Base-by-base conservation (phyloP, 2,113 vertebrate genomes). In the western clawed frog (Xenopus tropicalis) region DNA sequence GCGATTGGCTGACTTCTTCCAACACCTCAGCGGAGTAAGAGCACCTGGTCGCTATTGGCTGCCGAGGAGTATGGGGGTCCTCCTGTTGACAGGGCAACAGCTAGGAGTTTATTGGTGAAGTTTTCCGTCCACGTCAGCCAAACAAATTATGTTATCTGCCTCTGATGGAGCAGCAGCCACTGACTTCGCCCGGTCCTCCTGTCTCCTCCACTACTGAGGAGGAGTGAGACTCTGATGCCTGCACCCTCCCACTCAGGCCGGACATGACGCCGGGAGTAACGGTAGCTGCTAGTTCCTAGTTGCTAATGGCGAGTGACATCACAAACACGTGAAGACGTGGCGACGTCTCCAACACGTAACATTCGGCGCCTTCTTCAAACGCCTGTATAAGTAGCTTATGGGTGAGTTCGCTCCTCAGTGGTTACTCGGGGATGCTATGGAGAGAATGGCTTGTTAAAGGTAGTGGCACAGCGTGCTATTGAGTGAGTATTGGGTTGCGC, bases 121-220 rank as follows among this genome's bases (percentile, higher is more conserved):
- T 29, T 23, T 22, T 22, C 19, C 21, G 65, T 66, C 71, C 63
- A 58, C 62, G n/a, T 22, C 20, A 24, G 11, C 13, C n/a, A 21
- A 20, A 23, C 22, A 16, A 23, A 2, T 14, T 54, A 13, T n/a
- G 13, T 23, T 63, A 29, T 11, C 48, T 17, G 3, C 43, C 25
- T 29, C 29, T 57, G 71, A 65, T 72, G 61, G 61, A 72, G 51
- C 71, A 74, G 20, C 23, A 51, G 71, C 29, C 63, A 54, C 63
- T 64, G 52, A 64, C 72, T 57, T 62, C 71, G 29, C 62, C 54
- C 51, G 63, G 52, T 66, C 54, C 64, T 43, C 72, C 72, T 61
- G 64, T 61, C 67, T 74, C 64, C 72, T 37, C 63, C 52, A 67
- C 64, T 67, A 74, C 20, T 67, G 72, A 74, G 72, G 72, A 67